Evolutionary conservation across 30 jellyfish, hydroid and myxozoan species (phyloP).

Genomic region (Sanderia malayensis): DNA sequence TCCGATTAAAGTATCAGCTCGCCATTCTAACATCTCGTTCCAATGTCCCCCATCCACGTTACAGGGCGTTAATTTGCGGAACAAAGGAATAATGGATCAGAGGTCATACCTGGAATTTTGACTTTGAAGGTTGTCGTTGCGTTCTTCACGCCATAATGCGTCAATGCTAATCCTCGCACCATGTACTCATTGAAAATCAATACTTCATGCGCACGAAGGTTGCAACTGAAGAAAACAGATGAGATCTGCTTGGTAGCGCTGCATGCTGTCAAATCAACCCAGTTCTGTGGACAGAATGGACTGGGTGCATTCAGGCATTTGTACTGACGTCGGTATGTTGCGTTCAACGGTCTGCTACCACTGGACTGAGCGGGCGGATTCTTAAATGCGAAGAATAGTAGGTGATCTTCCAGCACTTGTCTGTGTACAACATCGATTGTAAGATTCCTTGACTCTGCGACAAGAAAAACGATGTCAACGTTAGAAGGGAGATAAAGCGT

Average conservation of each 20-base stretch:
- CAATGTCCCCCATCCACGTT: no score
- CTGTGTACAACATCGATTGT: neutral
- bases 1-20: no score
- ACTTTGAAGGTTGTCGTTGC: neutral
- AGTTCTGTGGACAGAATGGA: neutral
- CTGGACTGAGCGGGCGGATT: no score
- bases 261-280: neutral
- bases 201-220: neutral
- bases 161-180: neutral
- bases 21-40: no score
- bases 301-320: neutral
- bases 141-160: neutral
- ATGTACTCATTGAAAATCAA: neutral
- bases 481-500: no score
- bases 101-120: constrained; percentile 3
- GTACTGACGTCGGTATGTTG: neutral
- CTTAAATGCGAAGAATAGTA: neutral
- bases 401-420: neutral
- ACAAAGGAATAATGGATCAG: no score
- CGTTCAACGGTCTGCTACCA: neutral
- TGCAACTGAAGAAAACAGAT: neutral
- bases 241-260: neutral
- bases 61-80: no score
- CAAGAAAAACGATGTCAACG: no score
- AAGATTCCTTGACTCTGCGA: neutral